Evolutionary conservation across 2,797 vertebrate species (phyloP).

Genomic region (Triplophysa bombifrons): DNA sequence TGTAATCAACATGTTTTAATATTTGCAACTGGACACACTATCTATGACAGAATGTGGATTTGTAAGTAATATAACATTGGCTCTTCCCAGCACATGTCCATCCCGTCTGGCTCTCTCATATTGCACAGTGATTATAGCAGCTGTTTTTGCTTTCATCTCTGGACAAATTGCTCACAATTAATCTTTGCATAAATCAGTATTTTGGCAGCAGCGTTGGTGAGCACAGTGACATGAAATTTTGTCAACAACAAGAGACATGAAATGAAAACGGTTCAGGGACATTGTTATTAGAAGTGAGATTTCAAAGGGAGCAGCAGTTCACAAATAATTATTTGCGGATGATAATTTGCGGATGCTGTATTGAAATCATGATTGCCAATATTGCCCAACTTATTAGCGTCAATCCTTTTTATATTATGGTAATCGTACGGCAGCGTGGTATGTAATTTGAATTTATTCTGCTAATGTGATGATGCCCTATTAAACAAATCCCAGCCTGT

Average conservation of each 20-base stretch:
- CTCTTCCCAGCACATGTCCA: conserved; percentile 34
- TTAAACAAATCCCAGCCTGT: conserved; percentile 40
- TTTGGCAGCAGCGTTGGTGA: conserved; percentile 66
- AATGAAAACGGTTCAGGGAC: neutral
- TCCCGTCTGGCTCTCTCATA: conserved; percentile 53
- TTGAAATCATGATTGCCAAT: neutral
- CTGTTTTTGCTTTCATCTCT: conserved; percentile 70
- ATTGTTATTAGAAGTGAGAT: neutral
- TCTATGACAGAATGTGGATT: conserved; percentile 22
- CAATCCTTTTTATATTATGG: conserved; percentile 13
- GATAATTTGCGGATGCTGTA: neutral
- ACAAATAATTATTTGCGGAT: no score
- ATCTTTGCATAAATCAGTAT: conserved; percentile 73
- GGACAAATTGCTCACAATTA: conserved; percentile 75
- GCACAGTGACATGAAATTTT: conserved; percentile 34
- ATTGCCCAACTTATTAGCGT: conserved; percentile 12
- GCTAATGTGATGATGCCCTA: conserved; percentile 29
- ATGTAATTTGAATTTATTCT: conserved; percentile 28
- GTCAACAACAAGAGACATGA: conserved; percentile 42
- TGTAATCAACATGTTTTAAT: conserved; percentile 2
- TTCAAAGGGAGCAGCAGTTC: neutral
- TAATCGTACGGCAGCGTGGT: conserved; percentile 3
- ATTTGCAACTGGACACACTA: conserved; percentile 24
- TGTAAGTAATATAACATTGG: conserved; percentile 30
- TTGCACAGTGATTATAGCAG: conserved; percentile 70